Percentiles rank a stretch among this genome's conserved stretches.
Conservation (phyloP, 2,888 invertebrate genomes). For the Nyleta sp. region DNA sequence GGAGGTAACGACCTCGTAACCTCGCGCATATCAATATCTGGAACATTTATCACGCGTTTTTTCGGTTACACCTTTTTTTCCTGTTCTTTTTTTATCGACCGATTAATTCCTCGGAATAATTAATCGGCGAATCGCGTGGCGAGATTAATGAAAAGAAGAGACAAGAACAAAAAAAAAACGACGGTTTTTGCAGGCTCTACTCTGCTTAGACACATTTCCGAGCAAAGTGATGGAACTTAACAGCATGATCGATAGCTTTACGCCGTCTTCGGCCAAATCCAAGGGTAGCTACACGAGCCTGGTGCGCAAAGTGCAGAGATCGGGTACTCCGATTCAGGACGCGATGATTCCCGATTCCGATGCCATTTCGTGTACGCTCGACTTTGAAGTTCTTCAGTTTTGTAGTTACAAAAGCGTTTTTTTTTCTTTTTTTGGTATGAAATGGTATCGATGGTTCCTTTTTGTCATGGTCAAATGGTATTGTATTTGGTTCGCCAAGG, state of each 20-base stretch:
- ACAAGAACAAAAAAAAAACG: conserved; percentile 2
- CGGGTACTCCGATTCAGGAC: conserved; percentile 65
- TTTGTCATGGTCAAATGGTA: no score
- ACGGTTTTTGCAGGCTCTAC: conserved; percentile 66
- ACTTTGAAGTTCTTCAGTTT: no score
- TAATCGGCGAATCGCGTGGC: conserved; percentile 6
- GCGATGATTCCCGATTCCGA: conserved; percentile 67
- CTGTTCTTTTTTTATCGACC: conserved; percentile 24
- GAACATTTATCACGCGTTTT: conserved; percentile 3
- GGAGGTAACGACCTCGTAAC: conserved; percentile 70
- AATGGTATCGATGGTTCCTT: no score
- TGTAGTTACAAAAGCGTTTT: no score
- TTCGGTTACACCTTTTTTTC: conserved; percentile 13
- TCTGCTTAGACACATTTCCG: conserved; percentile 74
- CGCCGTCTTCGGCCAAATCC: conserved; percentile 69
- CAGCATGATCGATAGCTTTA: conserved; percentile 71
- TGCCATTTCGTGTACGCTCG: conserved; percentile 49
- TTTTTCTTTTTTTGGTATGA: no score
- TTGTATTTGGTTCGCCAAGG: no score
- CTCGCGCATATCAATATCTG: conserved; percentile 36
- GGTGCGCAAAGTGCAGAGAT: conserved; percentile 63
- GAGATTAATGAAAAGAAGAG: conserved; percentile 19
- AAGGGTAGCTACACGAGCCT: no score
- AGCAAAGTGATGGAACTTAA: conserved; percentile 74
- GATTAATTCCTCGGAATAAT: conserved; percentile 21